Percentiles rank a stretch among this genome's conserved stretches.
These are phyloP conservation scores for Dendrolimus houi DNA, from an alignment of 2,888 invertebrate species.

Conservation along the genomic window DNA sequence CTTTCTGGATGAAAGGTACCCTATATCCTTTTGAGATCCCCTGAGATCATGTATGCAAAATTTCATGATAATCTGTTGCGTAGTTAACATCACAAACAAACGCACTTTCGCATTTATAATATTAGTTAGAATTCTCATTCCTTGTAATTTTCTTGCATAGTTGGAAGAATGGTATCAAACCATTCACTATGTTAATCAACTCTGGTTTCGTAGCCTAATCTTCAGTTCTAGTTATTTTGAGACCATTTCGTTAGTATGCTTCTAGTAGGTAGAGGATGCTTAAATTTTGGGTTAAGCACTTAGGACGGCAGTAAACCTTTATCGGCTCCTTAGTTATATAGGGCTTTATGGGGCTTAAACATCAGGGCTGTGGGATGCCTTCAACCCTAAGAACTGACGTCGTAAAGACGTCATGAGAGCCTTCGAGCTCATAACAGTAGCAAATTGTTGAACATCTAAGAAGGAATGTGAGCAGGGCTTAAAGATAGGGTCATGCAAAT, in stretches of 20 bases:
- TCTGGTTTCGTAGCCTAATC: too few relatives aligned
- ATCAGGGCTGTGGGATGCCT: constrained; percentile 19
- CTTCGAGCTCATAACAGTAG: background rate
- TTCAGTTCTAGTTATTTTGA: background rate
- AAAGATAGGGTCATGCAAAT: background rate
- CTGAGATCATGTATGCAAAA: too few relatives aligned
- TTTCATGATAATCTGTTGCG: too few relatives aligned
- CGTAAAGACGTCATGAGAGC: constrained; percentile 6
- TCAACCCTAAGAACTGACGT: constrained; percentile 6
- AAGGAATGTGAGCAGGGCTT: background rate
- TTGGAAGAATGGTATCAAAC: too few relatives aligned
- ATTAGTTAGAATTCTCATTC: too few relatives aligned
- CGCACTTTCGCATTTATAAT: too few relatives aligned
- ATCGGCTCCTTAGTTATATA: constrained; percentile 33
- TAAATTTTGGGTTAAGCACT: constrained; percentile 13
- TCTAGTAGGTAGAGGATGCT: constrained; percentile 3
- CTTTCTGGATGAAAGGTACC: too few relatives aligned
- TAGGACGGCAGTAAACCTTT: constrained; percentile 28
- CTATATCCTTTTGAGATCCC: too few relatives aligned
- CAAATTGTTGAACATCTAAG: background rate
- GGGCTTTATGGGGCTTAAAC: constrained; percentile 26
- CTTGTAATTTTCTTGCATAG: too few relatives aligned
- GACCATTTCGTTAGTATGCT: background rate
- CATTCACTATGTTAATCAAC: background rate
- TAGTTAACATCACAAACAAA: too few relatives aligned